Evolutionary conservation across 1,140 invertebrate genomes (phyloP).

Genomic region (Littorina saxatilis): DNA sequence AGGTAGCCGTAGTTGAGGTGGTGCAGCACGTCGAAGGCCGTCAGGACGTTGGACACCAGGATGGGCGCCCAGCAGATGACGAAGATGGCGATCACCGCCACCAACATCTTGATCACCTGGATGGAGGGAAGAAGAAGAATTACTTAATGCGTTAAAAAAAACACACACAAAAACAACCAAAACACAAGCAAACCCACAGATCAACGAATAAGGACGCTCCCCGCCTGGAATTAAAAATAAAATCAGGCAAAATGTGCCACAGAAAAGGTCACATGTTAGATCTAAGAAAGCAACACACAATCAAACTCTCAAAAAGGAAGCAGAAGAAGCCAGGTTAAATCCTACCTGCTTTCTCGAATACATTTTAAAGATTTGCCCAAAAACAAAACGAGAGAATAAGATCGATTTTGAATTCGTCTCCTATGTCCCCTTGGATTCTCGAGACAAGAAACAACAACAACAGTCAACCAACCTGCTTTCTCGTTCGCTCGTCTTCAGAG

Average conservation of each 20-base stretch:
- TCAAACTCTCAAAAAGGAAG: too few relatives aligned
- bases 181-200: not conserved
- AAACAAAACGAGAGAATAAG: too few relatives aligned
- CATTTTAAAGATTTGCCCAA: too few relatives aligned
- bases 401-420: too few relatives aligned
- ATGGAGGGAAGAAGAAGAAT: not conserved
- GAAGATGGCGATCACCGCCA: conserved; percentile 76
- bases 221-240: too few relatives aligned
- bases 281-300: too few relatives aligned
- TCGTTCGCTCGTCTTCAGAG: conserved; percentile 58
- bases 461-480: conserved; percentile 51
- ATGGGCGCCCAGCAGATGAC: conserved; percentile 78
- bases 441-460: not conserved
- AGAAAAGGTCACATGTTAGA: too few relatives aligned
- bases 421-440: not conserved
- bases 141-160: too few relatives aligned
- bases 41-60: conserved; percentile 61
- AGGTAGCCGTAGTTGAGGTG: conserved; percentile 76
- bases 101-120: conserved; percentile 78
- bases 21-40: conserved; percentile 79
- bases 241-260: not conserved
- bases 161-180: too few relatives aligned
- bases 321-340: too few relatives aligned
- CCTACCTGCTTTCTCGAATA: too few relatives aligned
- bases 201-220: too few relatives aligned